Evolutionary conservation across 2,888 invertebrate species (phyloP), one percentile per base, ranked within the genome.

Genomic region (Rhaphigaster nebulosa): DNA sequence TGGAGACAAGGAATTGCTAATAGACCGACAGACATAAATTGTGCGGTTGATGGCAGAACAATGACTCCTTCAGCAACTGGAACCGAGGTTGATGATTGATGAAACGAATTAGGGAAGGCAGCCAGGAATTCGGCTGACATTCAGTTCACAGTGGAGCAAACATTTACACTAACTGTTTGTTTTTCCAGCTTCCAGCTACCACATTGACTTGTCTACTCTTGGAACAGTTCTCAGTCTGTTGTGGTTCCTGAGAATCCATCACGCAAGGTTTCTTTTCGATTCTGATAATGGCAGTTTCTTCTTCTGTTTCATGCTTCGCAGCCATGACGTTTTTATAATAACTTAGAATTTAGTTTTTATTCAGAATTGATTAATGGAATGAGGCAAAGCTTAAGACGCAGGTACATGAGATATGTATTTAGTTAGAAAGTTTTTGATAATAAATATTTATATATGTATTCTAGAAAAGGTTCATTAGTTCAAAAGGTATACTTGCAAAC

Each of bases 91-190:
- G 45, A 84, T 41, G 84, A 50, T 84, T 50, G 70, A 76, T 76
- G 84, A 45, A 84, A 84, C 45, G 84, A 84, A 84, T 76, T 76
- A 76, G 45, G 84, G 45, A 50, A 84, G 84, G 84, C 45, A n/a
- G 45, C 45, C 45, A 38, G 45, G 45, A 84, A 45, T 45, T 41
- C 23, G 23, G 26, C 26, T 41, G 80, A 80, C 80, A 80, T 80
- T 84, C 84, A 45, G 84, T 84, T n/a, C 45, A 50, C 84, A 50
- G 12, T n/a, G n/a, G 45, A n/a, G n/a, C 84, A 84, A 84, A 84
- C 84, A 84, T 84, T 84, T 84, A n/a, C 84, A 84, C 84, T 45
- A 45, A 50, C 45, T 84, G 84, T 84, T 84, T 84, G 84, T 84
- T 84, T 84, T 84, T 84, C 41, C 84, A n/a, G 84, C 20, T 38